phyloP scores from a whole-genome alignment of 2,797 vertebrate genomes.

The Gymnopithys bicolor region DNA sequence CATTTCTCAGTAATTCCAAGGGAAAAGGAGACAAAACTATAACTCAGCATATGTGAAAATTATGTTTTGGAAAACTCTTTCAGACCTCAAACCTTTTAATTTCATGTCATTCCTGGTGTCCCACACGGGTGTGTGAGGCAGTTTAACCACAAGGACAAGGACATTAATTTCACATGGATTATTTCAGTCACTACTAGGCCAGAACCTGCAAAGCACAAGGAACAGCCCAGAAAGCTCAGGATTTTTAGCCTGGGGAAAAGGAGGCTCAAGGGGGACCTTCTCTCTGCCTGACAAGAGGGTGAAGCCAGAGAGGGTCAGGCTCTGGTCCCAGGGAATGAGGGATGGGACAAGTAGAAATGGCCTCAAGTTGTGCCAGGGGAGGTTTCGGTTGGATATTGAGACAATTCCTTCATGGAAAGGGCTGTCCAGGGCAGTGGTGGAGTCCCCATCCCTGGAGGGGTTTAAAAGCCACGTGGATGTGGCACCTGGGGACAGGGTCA shows the following conservation, averaged over 20 bases:
- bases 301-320: accelerated
- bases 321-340: neutral
- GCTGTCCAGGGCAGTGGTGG: neutral
- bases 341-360: neutral
- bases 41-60: neutral
- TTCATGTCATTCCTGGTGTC: too few relatives aligned
- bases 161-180: neutral
- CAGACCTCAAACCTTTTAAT: neutral
- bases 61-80: neutral
- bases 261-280: neutral
- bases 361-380: neutral
- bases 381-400: neutral
- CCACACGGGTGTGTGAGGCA: neutral
- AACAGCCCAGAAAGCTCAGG: neutral
- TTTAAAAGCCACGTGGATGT: neutral
- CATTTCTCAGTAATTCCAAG: neutral
- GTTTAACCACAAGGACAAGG: neutral
- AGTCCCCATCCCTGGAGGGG: neutral
- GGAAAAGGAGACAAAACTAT: neutral
- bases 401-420: neutral
- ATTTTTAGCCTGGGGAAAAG: neutral
- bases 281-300: neutral
- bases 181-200: neutral
- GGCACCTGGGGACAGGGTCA: neutral
- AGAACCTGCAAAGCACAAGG: neutral